phyloP scores from a whole-genome alignment of 2,888 invertebrate species.

The Vannuccia rotundouncinata region DNA sequence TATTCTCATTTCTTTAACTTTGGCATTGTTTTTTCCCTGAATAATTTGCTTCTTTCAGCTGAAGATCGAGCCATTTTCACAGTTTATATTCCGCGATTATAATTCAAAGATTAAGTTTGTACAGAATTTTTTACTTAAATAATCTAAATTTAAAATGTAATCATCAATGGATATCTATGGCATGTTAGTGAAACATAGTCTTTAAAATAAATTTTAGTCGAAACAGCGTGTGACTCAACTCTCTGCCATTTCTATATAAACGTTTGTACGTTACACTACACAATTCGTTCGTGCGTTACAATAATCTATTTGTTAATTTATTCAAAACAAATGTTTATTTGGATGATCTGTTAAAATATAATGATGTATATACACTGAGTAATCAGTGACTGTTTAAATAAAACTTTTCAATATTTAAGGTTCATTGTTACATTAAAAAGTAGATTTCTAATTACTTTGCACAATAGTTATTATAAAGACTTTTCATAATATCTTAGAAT shows the following conservation, averaged over 20 bases:
- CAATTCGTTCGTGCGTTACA: constrained; percentile 13
- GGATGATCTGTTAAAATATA: constrained; percentile 15
- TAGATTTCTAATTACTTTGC: too few species aligned
- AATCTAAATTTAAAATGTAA: too few species aligned
- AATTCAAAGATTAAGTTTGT: constrained; percentile 11
- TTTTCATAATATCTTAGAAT: too few species aligned
- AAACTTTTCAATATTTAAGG: too few species aligned
- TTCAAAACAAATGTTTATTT: constrained; percentile 20
- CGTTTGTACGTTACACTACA: constrained; percentile 8
- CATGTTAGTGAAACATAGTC: too few species aligned
- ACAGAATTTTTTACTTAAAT: too few species aligned
- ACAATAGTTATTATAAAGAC: too few species aligned
- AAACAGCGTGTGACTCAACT: background rate
- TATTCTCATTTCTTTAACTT: too few species aligned
- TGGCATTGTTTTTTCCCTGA: constrained; percentile 4
- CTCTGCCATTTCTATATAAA: constrained; percentile 19
- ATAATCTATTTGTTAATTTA: constrained; percentile 23
- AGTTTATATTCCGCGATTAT: background rate
- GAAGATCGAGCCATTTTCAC: constrained; percentile 16
- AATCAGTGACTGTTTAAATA: constrained; percentile 2
- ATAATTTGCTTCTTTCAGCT: constrained; percentile 22
- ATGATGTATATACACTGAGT: constrained; percentile 12
- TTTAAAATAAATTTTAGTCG: too few species aligned
- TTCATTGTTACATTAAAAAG: too few species aligned
- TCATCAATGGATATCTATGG: too few species aligned